Evolutionary conservation across 2,888 invertebrate genomes (phyloP), one percentile per base, ranked within the genome.

Genomic region (Pandemis heparana): DNA sequence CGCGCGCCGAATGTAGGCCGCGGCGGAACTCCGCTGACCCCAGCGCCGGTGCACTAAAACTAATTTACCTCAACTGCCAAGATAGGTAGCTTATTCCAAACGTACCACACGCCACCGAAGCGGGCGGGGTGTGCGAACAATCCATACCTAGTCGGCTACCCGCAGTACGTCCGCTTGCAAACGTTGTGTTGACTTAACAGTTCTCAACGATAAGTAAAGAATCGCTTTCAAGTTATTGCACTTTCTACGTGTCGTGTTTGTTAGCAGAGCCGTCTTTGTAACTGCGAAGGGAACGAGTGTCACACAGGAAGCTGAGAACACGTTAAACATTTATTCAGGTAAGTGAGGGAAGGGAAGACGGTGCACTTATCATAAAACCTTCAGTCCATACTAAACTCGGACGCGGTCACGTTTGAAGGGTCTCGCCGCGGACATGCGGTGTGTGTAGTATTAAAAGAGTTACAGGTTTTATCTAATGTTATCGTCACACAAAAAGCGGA

Each of bases 1-100:
- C 85, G 80, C 82, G 72, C 64, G 59, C 71, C 69, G 38, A 73
- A 69, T 48, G 53, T 62, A 70, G 70, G 70, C 77, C 78, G 79
- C 82, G 77, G 72, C 75, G 79, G 74, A 78, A 79, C 71, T 75
- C 75, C 67, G 23, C 59, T 48, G 60, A 72, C 73, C 75, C 73
- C 62, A 75, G 73, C 74, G 56, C 76, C 77, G 62, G 71, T 71
- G 68, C 77, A 77, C 68, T 68, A 60, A 68, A 60, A 43, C 68
- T 60, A 68, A 68, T 68, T 68, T 60, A 60, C 60, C 68, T 38
- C 56, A 32, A 60, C 65, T 59, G 59, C 62, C 53, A 53, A 70
- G 70, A 62, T 63, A 63, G 53, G 41, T 41, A 41, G 41, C 62
- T 39, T 16, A 41, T 60, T 60, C 62, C 39, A 9, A 61, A 41